Evolutionary conservation across 2,888 invertebrate genomes (phyloP).

Genomic region (Phyllotreta cruciferae): DNA sequence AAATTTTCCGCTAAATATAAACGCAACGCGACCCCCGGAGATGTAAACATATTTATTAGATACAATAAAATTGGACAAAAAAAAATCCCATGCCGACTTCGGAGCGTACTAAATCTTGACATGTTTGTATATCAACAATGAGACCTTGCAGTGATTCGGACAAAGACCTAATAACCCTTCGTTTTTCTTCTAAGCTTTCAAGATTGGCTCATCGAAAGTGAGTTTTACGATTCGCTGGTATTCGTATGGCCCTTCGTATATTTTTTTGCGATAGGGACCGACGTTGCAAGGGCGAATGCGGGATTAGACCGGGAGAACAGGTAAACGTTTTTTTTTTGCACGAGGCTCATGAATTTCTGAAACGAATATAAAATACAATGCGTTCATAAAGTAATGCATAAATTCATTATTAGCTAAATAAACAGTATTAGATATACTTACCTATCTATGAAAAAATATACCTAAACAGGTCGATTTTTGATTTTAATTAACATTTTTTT

Average conservation of each 20-base stretch:
- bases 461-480: no score
- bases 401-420: no score
- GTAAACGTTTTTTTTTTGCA: conserved; percentile 10
- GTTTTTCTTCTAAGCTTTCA: conserved; percentile 27
- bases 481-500: no score
- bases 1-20: conserved; percentile 48
- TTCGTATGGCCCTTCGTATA: conserved; percentile 32
- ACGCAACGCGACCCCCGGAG: conserved; percentile 32
- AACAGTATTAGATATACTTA: no score
- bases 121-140: conserved; percentile 48
- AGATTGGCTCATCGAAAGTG: conserved; percentile 33
- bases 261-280: conserved; percentile 1
- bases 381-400: no score
- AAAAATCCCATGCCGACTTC: conserved; percentile 29
- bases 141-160: conserved; percentile 26
- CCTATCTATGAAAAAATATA: no score
- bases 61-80: conserved; percentile 35
- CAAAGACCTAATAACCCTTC: conserved; percentile 40
- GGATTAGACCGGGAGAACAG: not conserved
- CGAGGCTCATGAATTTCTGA: no score
- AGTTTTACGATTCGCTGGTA: conserved; percentile 35
- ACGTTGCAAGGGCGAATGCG: not conserved
- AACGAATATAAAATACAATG: no score
- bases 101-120: conserved; percentile 39
- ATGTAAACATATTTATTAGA: conserved; percentile 45